Evolutionary conservation across 1,140 invertebrate species (phyloP).

Genomic region (Polypedilum pembai): DNA sequence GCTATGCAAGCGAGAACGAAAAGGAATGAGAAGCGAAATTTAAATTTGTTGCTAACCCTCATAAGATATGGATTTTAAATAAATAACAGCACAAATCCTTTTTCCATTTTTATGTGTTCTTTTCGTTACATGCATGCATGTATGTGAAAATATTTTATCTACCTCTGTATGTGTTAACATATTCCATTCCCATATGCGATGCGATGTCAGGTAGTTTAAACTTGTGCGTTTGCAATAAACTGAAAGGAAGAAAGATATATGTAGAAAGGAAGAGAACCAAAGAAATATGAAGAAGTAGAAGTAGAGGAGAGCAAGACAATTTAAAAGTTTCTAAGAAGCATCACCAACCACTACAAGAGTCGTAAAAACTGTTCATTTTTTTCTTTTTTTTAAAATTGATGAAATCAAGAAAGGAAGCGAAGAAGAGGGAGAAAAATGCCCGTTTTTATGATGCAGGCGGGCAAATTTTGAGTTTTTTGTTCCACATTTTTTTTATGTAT

Average conservation of each 20-base stretch:
- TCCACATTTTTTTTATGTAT: neutral
- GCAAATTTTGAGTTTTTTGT: neutral
- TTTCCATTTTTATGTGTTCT: neutral
- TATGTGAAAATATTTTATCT: neutral
- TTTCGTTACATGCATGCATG: neutral
- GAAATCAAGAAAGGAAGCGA: neutral
- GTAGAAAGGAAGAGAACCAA: neutral
- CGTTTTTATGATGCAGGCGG: neutral
- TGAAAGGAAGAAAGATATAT: neutral
- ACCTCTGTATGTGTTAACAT: neutral
- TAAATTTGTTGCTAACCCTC: constrained; percentile 17
- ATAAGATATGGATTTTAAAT: constrained; percentile 19
- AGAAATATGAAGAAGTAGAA: neutral
- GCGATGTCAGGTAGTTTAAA: neutral
- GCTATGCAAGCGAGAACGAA: too few species aligned
- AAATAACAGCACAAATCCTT: constrained; percentile 11
- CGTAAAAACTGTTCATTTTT: constrained; percentile 13
- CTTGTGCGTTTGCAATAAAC: neutral
- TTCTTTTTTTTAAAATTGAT: neutral
- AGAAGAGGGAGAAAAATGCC: neutral
- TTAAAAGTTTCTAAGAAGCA: constrained; percentile 12
- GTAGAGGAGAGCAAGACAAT: neutral
- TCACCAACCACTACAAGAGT: neutral
- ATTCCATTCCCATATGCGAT: neutral
- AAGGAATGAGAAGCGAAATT: neutral